These are phyloP conservation scores for Cephonodes hylas DNA, from an alignment of 2,888 invertebrate species.

Conservation along the genomic window DNA sequence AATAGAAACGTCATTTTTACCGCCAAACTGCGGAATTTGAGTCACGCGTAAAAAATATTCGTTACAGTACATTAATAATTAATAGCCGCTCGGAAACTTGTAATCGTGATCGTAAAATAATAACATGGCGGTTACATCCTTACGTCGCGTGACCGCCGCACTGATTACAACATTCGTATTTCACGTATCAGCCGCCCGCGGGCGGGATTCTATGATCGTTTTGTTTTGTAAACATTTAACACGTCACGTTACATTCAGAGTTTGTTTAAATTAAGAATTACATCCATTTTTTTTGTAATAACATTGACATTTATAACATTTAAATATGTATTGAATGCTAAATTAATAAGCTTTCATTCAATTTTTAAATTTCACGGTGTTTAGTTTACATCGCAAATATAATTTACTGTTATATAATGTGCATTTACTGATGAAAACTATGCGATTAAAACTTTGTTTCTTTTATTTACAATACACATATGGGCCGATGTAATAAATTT, in stretches of 20 bases:
- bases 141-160: constrained; percentile 30
- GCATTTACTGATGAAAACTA: too few species aligned
- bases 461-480: too few species aligned
- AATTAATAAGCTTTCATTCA: too few species aligned
- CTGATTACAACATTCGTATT: constrained; percentile 9
- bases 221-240: not conserved
- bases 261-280: not conserved
- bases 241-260: not conserved
- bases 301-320: too few species aligned
- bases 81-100: not conserved
- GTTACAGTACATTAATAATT: not conserved
- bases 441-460: too few species aligned
- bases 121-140: constrained; percentile 29
- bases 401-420: too few species aligned
- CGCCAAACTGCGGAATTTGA: not conserved
- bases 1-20: not conserved
- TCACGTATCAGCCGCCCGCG: not conserved
- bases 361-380: too few species aligned
- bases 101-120: constrained; percentile 16
- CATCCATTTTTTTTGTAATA: too few species aligned
- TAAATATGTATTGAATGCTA: too few species aligned
- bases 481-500: too few species aligned
- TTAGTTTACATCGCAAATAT: too few species aligned
- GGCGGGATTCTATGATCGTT: not conserved
- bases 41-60: not conserved